Conservation (phyloP, 2,888 invertebrate species). For the Cyclophora albipunctata region DNA sequence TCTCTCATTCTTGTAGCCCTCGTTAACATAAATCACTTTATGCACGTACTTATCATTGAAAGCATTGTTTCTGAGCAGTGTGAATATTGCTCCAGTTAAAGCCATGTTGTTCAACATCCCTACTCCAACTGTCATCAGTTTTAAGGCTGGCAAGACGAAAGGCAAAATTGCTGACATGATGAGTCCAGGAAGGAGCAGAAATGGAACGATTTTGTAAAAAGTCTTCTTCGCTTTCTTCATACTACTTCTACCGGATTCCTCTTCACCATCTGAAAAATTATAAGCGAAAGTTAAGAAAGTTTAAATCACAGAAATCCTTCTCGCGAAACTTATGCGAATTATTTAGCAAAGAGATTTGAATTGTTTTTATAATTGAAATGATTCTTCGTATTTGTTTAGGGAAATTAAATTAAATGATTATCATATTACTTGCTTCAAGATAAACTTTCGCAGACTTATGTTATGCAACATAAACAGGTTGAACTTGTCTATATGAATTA, state of each 20-base stretch:
- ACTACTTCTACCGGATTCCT: slow-evolving; percentile 35
- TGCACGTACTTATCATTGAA: slow-evolving; percentile 72
- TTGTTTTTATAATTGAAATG: no score
- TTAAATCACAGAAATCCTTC: neutral
- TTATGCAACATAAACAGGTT: no score
- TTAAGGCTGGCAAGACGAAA: slow-evolving; percentile 79
- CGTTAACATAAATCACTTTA: slow-evolving; percentile 74
- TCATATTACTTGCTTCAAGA: no score
- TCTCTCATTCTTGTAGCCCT: slow-evolving; percentile 71
- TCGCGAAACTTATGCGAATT: no score
- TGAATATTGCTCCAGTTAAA: slow-evolving; percentile 76
- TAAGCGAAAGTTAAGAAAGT: neutral
- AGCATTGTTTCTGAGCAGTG: slow-evolving; percentile 74
- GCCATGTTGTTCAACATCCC: slow-evolving; percentile 81
- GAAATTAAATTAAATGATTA: no score
- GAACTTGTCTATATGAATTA: no score
- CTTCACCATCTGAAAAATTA: slow-evolving; percentile 29
- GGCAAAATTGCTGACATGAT: slow-evolving; percentile 80
- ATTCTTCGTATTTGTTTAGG: no score
- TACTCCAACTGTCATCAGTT: slow-evolving; percentile 77
- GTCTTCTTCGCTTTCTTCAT: slow-evolving; percentile 53
- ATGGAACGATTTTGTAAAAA: slow-evolving; percentile 64
- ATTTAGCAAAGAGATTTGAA: no score
- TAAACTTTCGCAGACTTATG: no score
- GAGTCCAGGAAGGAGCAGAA: slow-evolving; percentile 77